A percentile compares a stretch with the other conserved stretches of the same genome.
phyloP scores from a whole-genome alignment of 1,140 invertebrate genomes.

The Wiebesia pumilae region DNA sequence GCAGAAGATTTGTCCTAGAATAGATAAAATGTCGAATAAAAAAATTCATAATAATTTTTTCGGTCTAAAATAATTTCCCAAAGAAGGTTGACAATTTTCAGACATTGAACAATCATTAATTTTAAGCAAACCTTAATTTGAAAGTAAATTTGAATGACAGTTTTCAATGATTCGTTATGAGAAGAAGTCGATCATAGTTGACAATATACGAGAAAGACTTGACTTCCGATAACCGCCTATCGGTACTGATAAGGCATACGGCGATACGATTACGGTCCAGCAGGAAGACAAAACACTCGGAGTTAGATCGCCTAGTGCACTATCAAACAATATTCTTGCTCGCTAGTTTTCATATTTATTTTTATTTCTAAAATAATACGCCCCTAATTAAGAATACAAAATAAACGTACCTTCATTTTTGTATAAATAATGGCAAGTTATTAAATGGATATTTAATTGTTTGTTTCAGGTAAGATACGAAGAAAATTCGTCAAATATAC shows the following conservation, averaged over 20 bases:
- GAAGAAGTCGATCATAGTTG: slow-evolving; percentile 48
- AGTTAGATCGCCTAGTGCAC: slow-evolving; percentile 29
- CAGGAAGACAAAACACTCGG: slow-evolving; percentile 69
- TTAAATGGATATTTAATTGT: slow-evolving; percentile 50
- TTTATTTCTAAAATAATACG: not conserved
- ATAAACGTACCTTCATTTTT: not conserved
- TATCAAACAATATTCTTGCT: slow-evolving; percentile 29
- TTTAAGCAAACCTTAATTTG: not conserved
- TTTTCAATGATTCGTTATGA: slow-evolving; percentile 25
- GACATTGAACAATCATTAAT: not conserved
- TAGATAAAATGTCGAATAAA: no score
- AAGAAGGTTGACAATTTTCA: no score
- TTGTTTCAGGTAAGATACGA: slow-evolving; percentile 44
- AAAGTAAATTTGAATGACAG: not conserved
- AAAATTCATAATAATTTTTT: no score
- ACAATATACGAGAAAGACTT: slow-evolving; percentile 50
- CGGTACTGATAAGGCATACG: slow-evolving; percentile 66
- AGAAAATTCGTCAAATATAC: slow-evolving; percentile 10
- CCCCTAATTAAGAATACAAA: not conserved
- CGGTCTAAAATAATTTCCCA: no score
- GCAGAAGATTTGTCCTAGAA: no score
- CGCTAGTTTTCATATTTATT: slow-evolving; percentile 49
- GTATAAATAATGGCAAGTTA: not conserved
- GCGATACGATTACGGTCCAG: slow-evolving; percentile 69
- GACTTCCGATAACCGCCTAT: slow-evolving; percentile 64